phyloP scores from a whole-genome alignment of 1,140 invertebrate genomes.

The Trichonephila clavipes region DNA sequence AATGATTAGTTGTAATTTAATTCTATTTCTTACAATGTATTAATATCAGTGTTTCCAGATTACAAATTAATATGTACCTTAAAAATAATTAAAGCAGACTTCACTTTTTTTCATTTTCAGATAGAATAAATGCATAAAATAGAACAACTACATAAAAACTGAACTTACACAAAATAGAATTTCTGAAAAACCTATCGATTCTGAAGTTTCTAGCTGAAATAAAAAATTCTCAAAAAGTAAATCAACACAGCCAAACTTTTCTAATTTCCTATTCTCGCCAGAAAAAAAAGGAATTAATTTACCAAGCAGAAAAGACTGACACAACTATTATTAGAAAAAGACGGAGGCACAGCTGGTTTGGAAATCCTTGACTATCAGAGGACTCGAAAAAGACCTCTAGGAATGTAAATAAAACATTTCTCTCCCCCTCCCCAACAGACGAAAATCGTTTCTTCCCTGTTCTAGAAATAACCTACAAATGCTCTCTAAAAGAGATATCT shows the following conservation, averaged over 20 bases:
- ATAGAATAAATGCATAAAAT: too few species aligned
- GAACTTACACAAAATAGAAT: too few species aligned
- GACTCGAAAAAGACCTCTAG: background rate
- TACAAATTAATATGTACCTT: too few species aligned
- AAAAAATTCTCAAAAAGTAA: too few species aligned
- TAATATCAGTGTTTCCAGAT: too few species aligned
- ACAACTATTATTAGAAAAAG: constrained; percentile 35
- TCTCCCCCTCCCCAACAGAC: background rate
- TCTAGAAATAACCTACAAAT: constrained; percentile 20
- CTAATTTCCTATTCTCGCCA: background rate
- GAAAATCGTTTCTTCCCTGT: background rate
- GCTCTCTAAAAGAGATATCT: background rate
- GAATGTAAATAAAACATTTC: constrained; percentile 36
- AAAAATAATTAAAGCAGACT: too few species aligned
- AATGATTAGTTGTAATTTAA: too few species aligned
- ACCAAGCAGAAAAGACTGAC: background rate
- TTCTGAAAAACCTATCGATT: too few species aligned
- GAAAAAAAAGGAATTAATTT: background rate
- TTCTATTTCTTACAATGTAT: too few species aligned
- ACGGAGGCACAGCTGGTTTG: background rate
- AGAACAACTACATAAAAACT: too few species aligned
- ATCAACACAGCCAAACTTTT: background rate
- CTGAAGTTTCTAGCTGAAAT: too few species aligned
- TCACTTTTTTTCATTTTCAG: too few species aligned
- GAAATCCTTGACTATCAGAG: constrained; percentile 16